Base-by-base conservation (phyloP, 2,888 invertebrate species). In the Octodonta nipae region DNA sequence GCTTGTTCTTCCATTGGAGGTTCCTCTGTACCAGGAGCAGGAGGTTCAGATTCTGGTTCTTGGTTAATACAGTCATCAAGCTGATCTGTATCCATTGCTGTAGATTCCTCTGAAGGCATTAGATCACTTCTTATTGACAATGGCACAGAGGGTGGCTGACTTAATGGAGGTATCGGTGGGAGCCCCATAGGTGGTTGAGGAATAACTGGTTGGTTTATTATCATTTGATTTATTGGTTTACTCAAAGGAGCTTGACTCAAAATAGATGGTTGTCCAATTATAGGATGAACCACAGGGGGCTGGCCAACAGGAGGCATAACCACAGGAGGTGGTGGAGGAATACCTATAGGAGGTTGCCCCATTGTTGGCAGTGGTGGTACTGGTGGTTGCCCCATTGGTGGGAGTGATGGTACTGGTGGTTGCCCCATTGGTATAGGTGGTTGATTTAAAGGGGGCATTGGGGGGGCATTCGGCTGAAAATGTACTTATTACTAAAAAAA, bases 21-120 rank as follows among this genome's bases (percentile, higher is more conserved):
- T 32, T 58, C 59, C 40, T 60, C 60, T 3, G 59, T 60, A 10
- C 60, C 60, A 1, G 60, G 60, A 10, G 53, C 58, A 4, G 60
- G 60, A 7, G 60, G 60, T 35, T 56, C 56, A 6, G 36, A 34
- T 24, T 51, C 38, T 15, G 36, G 20, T 28, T 42, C 33, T 8
- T 22, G 22, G 2, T 15, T 12, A 17, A 42, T 39, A 15, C 32
- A 11, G 12, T 33, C 31, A 12, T 28, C 20, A 2, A 16, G 10
- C 6, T 15, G n/a, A 11, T 33, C 33, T 27, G 30, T 17, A 8
- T 28, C 27, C n/a, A 17, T 15, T 13, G 31, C 31, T 12, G 32
- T 22, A 13, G 32, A 25, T 11, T 38, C 33, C 6, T 28, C 17
- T 29, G 13, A 26, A 22, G 26, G 26, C 2, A 8, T 10, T 15